Evolutionary conservation across 2,797 vertebrate genomes (phyloP).

Genomic region (Adrianichthys oophorus): DNA sequence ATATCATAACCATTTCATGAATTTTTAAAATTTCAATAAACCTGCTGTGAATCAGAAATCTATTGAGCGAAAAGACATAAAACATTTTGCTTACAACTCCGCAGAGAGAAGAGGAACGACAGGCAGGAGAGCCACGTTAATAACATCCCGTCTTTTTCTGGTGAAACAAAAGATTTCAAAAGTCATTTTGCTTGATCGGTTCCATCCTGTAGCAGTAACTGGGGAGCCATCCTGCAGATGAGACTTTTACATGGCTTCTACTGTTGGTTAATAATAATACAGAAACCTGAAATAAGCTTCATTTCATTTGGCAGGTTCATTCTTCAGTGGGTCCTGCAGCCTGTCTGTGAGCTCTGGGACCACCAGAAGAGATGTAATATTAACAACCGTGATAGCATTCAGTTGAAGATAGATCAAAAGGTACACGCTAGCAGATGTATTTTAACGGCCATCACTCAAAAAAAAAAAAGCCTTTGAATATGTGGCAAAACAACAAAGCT

Average conservation of each 20-base stretch:
- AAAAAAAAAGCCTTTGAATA: not conserved
- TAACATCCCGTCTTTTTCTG: not conserved
- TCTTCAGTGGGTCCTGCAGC: slow-evolving; percentile 8
- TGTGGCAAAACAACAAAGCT: not conserved
- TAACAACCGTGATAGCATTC: not conserved
- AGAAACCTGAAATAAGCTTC: not conserved
- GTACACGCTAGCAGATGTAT: not conserved
- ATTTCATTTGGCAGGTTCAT: slow-evolving; percentile 2
- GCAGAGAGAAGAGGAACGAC: not conserved
- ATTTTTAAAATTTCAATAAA: too few relatives aligned
- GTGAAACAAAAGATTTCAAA: slow-evolving; percentile 1
- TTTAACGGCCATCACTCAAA: not conserved
- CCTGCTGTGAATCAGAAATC: too few relatives aligned
- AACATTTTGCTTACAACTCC: not conserved
- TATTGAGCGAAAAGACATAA: too few relatives aligned
- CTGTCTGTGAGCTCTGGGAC: not conserved
- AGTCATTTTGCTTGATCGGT: slow-evolving; percentile 1
- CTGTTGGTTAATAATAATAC: slow-evolving; percentile 18
- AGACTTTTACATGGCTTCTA: slow-evolving; percentile 23
- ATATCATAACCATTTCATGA: too few relatives aligned
- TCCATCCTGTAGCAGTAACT: not conserved
- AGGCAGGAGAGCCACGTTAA: not conserved
- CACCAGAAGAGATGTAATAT: not conserved
- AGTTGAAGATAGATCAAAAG: not conserved
- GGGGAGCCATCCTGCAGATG: not conserved